Conservation (phyloP, 2,113 vertebrate species). For the Atrichornis clamosus region DNA sequence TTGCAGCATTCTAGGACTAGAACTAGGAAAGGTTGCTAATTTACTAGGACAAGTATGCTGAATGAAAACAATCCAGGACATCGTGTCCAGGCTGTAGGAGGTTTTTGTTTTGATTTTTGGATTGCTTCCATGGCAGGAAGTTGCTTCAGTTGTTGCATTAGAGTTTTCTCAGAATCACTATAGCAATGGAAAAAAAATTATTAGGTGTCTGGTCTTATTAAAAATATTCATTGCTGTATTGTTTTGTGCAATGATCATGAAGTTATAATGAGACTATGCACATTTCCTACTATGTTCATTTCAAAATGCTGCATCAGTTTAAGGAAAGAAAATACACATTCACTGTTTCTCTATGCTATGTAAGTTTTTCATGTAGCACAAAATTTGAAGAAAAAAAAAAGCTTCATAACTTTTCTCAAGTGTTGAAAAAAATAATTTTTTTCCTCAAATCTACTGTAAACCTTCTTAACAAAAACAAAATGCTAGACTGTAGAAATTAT, state of each 20-base stretch:
- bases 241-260: background rate
- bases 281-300: background rate
- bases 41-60: background rate
- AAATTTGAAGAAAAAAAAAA: background rate
- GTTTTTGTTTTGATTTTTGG: constrained; percentile 47
- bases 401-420: background rate
- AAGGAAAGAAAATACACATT: background rate
- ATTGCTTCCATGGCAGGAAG: constrained; percentile 41
- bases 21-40: background rate
- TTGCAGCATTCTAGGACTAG: background rate
- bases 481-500: background rate
- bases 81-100: background rate
- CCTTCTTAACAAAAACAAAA: background rate
- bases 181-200: background rate
- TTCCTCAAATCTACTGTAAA: background rate
- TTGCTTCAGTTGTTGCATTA: constrained; percentile 15
- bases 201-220: background rate
- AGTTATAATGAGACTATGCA: background rate
- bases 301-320: background rate
- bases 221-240: background rate
- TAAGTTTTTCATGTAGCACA: background rate
- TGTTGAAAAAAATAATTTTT: background rate
- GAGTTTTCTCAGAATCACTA: constrained; percentile 11
- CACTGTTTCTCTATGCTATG: background rate
- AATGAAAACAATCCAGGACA: background rate